A percentile compares a stretch with the other conserved stretches of the same genome.
Conservation (phyloP, 2,888 invertebrate genomes). For the Sclerodermus sp. region DNA sequence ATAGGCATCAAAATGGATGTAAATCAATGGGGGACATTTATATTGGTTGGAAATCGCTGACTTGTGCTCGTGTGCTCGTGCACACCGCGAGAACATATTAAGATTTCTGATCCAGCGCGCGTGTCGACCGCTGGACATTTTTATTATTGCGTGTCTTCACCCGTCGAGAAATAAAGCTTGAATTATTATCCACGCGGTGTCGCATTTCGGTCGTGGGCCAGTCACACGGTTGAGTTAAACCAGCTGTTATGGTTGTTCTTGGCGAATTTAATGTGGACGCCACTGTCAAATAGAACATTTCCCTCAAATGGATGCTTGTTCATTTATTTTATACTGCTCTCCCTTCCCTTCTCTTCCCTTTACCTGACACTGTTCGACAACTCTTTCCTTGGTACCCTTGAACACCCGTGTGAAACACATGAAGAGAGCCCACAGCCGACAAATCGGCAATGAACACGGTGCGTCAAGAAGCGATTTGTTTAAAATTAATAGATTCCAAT, state of each 20-base stretch:
- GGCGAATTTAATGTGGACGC: too few species aligned
- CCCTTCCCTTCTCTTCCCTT: not conserved
- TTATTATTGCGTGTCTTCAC: slow-evolving; percentile 44
- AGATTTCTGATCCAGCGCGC: slow-evolving; percentile 49
- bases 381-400: too few species aligned
- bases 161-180: slow-evolving; percentile 33
- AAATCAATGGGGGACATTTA: slow-evolving; percentile 55
- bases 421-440: too few species aligned
- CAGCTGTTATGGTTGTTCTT: not conserved
- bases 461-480: too few species aligned
- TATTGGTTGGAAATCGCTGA: slow-evolving; percentile 55
- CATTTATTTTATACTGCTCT: not conserved
- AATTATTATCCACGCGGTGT: slow-evolving; percentile 42
- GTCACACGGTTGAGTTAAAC: not conserved
- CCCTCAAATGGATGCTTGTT: not conserved
- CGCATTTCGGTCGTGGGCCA: not conserved
- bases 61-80: slow-evolving; percentile 29
- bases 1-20: slow-evolving; percentile 26
- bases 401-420: too few species aligned
- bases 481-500: too few species aligned
- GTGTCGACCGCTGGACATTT: slow-evolving; percentile 38
- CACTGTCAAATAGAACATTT: not conserved
- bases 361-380: too few species aligned
- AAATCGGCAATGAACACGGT: too few species aligned
- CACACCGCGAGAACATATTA: slow-evolving; percentile 49